phyloP scores from a whole-genome alignment of 2,888 invertebrate species.

The Nowickia ferox region DNA sequence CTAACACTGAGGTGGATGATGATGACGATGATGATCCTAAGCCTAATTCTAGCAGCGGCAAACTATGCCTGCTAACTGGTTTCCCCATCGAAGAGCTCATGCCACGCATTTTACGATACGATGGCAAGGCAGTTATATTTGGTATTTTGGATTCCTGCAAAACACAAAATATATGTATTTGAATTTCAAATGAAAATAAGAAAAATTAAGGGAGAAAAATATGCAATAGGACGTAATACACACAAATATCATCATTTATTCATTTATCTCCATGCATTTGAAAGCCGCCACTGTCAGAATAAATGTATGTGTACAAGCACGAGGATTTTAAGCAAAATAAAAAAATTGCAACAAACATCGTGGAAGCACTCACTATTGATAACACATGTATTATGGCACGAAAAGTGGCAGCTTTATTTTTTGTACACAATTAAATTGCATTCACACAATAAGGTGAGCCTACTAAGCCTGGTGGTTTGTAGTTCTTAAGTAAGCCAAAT shows the following conservation, averaged over 20 bases:
- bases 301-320: constrained; percentile 45
- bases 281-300: constrained; percentile 39
- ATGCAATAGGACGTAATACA: constrained; percentile 23
- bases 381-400: constrained; percentile 50
- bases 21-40: constrained; percentile 74
- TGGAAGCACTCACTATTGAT: constrained; percentile 63
- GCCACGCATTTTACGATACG: constrained; percentile 88
- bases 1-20: constrained; percentile 51
- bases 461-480: too few relatives aligned
- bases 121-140: constrained; percentile 78
- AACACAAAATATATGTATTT: constrained; percentile 51
- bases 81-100: constrained; percentile 83
- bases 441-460: neutral
- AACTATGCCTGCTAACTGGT: constrained; percentile 81
- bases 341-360: constrained; percentile 71
- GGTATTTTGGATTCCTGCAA: constrained; percentile 73
- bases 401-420: neutral
- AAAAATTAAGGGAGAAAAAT: neutral
- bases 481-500: too few relatives aligned
- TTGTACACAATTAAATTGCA: neutral
- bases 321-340: constrained; percentile 45
- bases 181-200: constrained; percentile 11
- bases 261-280: constrained; percentile 40
- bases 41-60: constrained; percentile 77
- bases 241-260: constrained; percentile 65